Evolutionary conservation across 2,113 vertebrate genomes (phyloP), one percentile per base, ranked within the genome.

Genomic region (Hypanus sabinus): DNA sequence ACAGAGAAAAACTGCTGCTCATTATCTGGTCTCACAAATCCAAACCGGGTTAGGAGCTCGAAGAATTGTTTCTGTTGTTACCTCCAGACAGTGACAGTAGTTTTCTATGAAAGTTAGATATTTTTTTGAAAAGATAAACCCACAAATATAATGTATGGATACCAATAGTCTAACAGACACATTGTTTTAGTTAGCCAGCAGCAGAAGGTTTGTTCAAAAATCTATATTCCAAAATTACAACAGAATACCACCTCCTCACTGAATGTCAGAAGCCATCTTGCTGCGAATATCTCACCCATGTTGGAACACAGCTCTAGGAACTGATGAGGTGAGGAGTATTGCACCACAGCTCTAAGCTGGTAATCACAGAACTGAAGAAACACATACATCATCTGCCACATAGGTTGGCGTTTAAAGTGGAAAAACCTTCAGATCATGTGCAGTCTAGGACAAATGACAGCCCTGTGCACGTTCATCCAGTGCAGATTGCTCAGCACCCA

Each of bases 331-430:
- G 99, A 99, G 97, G 98, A 98, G 97, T 97, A 97, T 97, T 96
- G 98, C 97, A 97, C 98, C 96, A 98, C 98, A 97, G 97, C 97
- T 97, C 97, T 96, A 97, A 98, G 98, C 98, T 97, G 98, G 98
- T 99, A 99, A 99, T 99, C 98, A 99, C 98, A 97, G 98, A 98
- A 97, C 98, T 98, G 98, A 98, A 98, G 98, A 98, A 99, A 99
- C 98, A 99, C 98, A 99, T 99, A 99, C 97, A 99, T 99, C 99
- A 99, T 99, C 97, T 97, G 98, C 98, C 98, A 98, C 98, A 96
- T 96, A 98, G 98, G 98, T 97, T 98, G 98, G 98, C 98, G 98
- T 98, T 98, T 97, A 97, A 97, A 98, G 98, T 97, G 97, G 46
- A 98, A 98, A 98, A 98, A 97, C 98, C 97, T 98, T 99, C 98